These are phyloP conservation scores for Meteorus cinctellus DNA, from an alignment of 2,888 invertebrate genomes.

Conservation along the genomic window DNA sequence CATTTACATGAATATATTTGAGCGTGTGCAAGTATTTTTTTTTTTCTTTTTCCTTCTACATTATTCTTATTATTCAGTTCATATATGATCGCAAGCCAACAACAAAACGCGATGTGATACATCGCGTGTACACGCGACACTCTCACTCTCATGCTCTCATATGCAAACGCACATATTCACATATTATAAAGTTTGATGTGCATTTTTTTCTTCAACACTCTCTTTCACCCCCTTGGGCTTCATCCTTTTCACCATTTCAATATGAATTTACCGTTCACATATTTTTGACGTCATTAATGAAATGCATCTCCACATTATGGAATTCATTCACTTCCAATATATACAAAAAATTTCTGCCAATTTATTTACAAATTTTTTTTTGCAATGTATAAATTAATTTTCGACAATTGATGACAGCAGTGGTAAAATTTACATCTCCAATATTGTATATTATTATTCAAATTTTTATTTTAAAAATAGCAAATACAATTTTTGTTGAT, in stretches of 20 bases:
- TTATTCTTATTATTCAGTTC: constrained; percentile 3
- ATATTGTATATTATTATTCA: background rate
- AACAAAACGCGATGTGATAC: constrained; percentile 26
- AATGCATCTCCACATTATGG: too few relatives aligned
- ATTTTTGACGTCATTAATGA: too few relatives aligned
- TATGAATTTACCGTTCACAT: too few relatives aligned
- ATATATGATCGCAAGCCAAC: constrained; percentile 3
- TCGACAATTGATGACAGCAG: background rate
- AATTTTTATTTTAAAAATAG: background rate
- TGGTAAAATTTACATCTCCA: background rate
- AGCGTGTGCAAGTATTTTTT: background rate
- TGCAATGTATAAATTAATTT: background rate
- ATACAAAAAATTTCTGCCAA: background rate
- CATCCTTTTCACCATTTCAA: background rate
- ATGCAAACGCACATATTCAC: background rate
- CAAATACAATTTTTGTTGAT: background rate
- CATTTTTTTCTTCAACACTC: background rate
- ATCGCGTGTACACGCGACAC: constrained; percentile 54
- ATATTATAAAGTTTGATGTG: constrained; percentile 6
- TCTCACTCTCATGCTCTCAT: constrained; percentile 20
- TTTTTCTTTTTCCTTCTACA: background rate
- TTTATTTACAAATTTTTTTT: background rate
- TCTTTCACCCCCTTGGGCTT: background rate
- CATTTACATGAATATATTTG: background rate
- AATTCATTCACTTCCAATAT: background rate